Base-by-base conservation (phyloP, 2,888 invertebrate genomes). In the Eledona agricola region DNA sequence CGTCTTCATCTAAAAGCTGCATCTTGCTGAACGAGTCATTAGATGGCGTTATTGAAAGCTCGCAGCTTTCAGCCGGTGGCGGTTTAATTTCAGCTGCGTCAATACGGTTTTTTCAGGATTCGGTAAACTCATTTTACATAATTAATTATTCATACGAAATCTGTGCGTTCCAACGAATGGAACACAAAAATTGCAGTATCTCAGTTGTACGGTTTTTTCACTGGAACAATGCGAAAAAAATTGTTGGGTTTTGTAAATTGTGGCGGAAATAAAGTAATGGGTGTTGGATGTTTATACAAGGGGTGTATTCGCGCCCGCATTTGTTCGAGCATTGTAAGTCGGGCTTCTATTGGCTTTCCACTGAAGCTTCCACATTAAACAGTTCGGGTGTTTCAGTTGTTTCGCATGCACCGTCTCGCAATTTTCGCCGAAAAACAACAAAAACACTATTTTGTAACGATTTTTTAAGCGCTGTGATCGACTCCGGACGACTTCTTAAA, bases 301-400 rank as follows among this genome's bases (percentile, higher is more conserved):
- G n/a, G n/a, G n/a, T 47, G 28, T 19, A 37, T 35, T 47, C 31
- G 25, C 25, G 32, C 45, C 7, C 15, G 19, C 13, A 45, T 45
- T 42, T 45, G 32, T 45, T 46, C 46, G n/a, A 17, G 26, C 40
- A 23, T 42, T 72, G 72, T 72, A 63, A 70, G 62, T 59, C 70
- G 59, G 70, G 68, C 70, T 73, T 72, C 71, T 72, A 72, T 73
- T 69, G 73, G 74, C 70, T 72, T 73, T 67, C 63, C 67, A 58
- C 65, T 59, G 60, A 65, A 65, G 59, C 67, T 69, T 66, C 67
- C 59, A 51, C 61, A 60, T 51, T 45, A 54, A 49, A 22, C 65
- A 71, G 70, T 71, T 63, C 56, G 67, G 70, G 69, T 67, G 70
- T 67, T 67, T 63, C 68, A 59, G 55, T 65, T 60, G 67, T 58